Evolutionary conservation across 2,113 vertebrate species (phyloP).

Genomic region (Perca fluviatilis): DNA sequence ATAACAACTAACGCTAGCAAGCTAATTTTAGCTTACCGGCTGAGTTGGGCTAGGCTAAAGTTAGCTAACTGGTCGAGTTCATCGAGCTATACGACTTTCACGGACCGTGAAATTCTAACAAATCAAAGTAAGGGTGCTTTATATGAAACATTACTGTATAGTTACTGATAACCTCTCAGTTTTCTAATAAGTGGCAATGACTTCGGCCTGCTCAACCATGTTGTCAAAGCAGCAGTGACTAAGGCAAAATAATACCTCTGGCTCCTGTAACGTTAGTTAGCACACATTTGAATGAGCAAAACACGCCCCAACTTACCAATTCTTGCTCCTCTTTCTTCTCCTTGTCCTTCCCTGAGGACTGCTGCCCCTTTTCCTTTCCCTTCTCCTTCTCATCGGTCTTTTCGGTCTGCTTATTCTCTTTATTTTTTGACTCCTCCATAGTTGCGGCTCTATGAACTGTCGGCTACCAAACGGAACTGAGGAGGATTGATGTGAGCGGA

Average conservation of each 20-base stretch:
- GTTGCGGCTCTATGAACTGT: slow-evolving; percentile 47
- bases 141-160: too few relatives aligned
- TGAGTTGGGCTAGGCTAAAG: slow-evolving; percentile 25
- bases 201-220: slow-evolving; percentile 68
- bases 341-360: slow-evolving; percentile 82
- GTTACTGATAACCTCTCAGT: not conserved
- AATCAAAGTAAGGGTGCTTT: fast-evolving
- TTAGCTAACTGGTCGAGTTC: not conserved
- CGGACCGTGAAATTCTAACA: not conserved
- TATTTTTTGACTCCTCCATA: slow-evolving; percentile 87
- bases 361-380: slow-evolving; percentile 77
- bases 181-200: not conserved
- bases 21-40: slow-evolving; percentile 62
- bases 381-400: slow-evolving; percentile 83
- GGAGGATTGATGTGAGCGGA: not conserved
- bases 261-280: not conserved
- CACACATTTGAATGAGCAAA: slow-evolving; percentile 35
- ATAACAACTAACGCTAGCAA: slow-evolving; percentile 14
- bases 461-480: slow-evolving; percentile 51
- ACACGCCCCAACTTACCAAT: slow-evolving; percentile 65
- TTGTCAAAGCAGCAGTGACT: slow-evolving; percentile 83
- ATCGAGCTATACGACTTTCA: not conserved
- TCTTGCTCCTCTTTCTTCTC: slow-evolving; percentile 88
- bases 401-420: slow-evolving; percentile 83
- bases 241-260: slow-evolving; percentile 79